Evolutionary conservation across 2,888 invertebrate species (phyloP).

Genomic region (Hypena proboscidalis): DNA sequence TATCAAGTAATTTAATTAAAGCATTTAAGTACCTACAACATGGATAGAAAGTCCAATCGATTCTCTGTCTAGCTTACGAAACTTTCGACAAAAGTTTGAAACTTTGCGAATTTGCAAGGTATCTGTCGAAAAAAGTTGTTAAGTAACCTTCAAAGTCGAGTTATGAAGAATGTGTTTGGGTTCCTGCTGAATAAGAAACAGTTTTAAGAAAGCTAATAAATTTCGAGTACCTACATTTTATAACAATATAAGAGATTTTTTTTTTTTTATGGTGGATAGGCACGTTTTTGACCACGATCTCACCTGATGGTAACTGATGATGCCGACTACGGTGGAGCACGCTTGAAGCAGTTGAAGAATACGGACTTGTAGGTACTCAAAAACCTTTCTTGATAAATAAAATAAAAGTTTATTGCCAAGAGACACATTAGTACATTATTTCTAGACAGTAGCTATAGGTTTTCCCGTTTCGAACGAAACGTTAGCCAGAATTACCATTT

Average conservation of each 20-base stretch:
- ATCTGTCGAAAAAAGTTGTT: constrained; percentile 42
- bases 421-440: too few species aligned
- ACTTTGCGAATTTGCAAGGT: constrained; percentile 46
- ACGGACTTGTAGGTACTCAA: too few species aligned
- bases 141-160: constrained; percentile 49
- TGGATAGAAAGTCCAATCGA: constrained; percentile 22
- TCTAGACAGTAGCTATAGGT: too few species aligned
- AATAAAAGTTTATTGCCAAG: too few species aligned
- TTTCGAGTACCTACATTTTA: constrained; percentile 5
- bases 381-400: constrained; percentile 15
- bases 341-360: too few species aligned
- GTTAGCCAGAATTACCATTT: too few species aligned
- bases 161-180: constrained; percentile 40
- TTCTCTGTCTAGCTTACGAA: constrained; percentile 25
- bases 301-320: too few species aligned
- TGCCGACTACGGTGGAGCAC: too few species aligned
- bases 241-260: constrained; percentile 2
- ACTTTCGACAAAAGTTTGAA: constrained; percentile 26
- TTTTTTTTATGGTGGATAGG: too few species aligned
- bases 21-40: constrained; percentile 9
- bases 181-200: constrained; percentile 25
- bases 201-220: constrained; percentile 4
- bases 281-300: too few species aligned
- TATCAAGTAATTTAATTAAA: constrained; percentile 33
- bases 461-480: too few species aligned